Conservation (phyloP, 1,140 invertebrate genomes). For the Aphaenogaster floridana region DNA sequence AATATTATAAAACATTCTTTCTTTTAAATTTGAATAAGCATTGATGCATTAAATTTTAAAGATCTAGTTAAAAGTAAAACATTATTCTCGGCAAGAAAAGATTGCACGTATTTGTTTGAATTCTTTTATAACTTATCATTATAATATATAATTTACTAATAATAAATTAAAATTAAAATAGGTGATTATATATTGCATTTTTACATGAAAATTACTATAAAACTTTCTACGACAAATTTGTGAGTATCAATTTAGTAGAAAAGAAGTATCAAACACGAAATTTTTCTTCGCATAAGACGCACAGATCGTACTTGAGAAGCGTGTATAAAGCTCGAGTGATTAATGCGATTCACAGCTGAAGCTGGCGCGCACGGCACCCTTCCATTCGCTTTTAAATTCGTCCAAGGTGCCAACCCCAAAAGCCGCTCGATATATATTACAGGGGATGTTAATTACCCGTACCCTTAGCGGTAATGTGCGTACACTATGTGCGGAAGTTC, state of each 20-base stretch:
- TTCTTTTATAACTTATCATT: background rate
- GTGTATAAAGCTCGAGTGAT: slow-evolving; percentile 79
- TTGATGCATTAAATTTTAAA: background rate
- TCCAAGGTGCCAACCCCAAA: slow-evolving; percentile 81
- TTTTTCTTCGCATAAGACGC: slow-evolving; percentile 33
- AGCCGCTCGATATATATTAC: slow-evolving; percentile 81
- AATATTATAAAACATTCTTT: background rate
- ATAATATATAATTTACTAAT: background rate
- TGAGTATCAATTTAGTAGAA: slow-evolving; percentile 3
- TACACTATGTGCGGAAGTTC: slow-evolving; percentile 36
- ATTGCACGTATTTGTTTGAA: background rate
- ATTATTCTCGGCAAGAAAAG: background rate
- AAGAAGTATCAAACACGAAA: background rate
- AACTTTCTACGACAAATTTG: background rate
- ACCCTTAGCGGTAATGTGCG: slow-evolving; percentile 50
- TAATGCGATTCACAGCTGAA: slow-evolving; percentile 86
- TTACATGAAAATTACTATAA: background rate
- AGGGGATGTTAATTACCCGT: slow-evolving; percentile 83
- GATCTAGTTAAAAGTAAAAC: background rate
- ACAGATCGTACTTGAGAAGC: slow-evolving; percentile 26
- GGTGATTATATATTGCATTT: background rate
- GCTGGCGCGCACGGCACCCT: slow-evolving; percentile 78
- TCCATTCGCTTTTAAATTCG: slow-evolving; percentile 76
- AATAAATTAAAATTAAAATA: slow-evolving; percentile 19
- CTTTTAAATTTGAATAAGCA: slow-evolving; percentile 7